These are phyloP conservation scores for Drosophila barbarae DNA, from an alignment of 2,888 invertebrate genomes.

Conservation along the genomic window DNA sequence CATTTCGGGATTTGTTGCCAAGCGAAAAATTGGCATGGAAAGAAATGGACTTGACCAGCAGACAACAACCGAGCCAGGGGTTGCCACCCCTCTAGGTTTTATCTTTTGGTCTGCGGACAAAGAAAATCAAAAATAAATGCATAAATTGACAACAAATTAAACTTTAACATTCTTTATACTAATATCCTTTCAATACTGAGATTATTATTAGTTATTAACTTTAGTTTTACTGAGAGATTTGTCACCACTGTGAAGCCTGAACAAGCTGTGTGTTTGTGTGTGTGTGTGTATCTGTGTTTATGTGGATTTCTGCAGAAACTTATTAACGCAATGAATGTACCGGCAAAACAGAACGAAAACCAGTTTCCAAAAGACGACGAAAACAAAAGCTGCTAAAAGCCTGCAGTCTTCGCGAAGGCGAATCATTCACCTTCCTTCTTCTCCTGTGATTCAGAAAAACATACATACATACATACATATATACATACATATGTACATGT, in stretches of 20 bases:
- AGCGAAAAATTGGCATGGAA: slow-evolving; percentile 37
- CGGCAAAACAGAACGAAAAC: slow-evolving; percentile 35
- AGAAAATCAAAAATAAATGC: background rate
- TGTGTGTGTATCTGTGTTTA: background rate
- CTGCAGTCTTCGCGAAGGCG: slow-evolving; percentile 10
- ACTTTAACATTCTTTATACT: background rate
- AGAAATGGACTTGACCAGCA: slow-evolving; percentile 37
- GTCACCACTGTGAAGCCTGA: background rate
- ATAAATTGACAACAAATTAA: background rate
- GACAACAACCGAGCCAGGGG: slow-evolving; percentile 18
- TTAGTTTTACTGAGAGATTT: background rate
- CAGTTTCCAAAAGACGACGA: slow-evolving; percentile 24
- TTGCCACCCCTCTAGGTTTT: slow-evolving; percentile 42
- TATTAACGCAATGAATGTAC: slow-evolving; percentile 18
- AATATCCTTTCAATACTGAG: background rate
- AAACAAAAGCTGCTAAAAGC: slow-evolving; percentile 12
- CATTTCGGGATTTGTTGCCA: slow-evolving; percentile 57
- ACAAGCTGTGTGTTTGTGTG: background rate
- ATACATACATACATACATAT: background rate
- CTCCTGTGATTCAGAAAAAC: slow-evolving; percentile 12
- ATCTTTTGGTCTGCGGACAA: background rate
- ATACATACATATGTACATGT: too few relatives aligned
- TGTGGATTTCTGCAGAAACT: slow-evolving; percentile 16
- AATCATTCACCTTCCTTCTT: slow-evolving; percentile 8
- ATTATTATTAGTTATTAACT: background rate